phyloP scores from a whole-genome alignment of 2,888 invertebrate genomes.

The Pheosia gnoma region DNA sequence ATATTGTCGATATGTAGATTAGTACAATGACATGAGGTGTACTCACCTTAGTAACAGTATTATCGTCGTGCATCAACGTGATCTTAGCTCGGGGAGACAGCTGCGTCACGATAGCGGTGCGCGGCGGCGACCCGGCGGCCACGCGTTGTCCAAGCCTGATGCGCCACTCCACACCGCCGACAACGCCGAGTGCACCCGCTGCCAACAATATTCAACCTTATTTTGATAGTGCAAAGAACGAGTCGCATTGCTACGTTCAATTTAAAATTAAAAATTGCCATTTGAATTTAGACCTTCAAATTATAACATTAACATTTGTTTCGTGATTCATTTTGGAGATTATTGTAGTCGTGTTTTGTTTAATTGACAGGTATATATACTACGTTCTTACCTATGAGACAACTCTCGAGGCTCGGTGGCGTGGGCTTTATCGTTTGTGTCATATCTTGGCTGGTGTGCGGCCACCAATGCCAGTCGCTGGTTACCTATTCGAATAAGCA shows the following conservation, averaged over 20 bases:
- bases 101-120: conserved; percentile 70
- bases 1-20: too few relatives aligned
- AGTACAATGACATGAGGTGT: too few relatives aligned
- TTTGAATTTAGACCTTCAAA: too few relatives aligned
- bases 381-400: conserved; percentile 66
- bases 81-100: conserved; percentile 74
- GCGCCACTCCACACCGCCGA: conserved; percentile 78
- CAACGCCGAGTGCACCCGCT: conserved; percentile 77
- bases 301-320: too few relatives aligned
- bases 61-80: conserved; percentile 72
- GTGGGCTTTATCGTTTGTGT: conserved; percentile 69
- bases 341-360: too few relatives aligned
- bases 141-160: conserved; percentile 72
- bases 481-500: conserved; percentile 56
- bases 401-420: conserved; percentile 69
- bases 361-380: too few relatives aligned
- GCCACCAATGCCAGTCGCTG: conserved; percentile 80
- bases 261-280: too few relatives aligned
- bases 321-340: too few relatives aligned
- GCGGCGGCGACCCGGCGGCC: conserved; percentile 63
- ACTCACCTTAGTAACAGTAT: conserved; percentile 64
- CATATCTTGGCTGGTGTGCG: conserved; percentile 72
- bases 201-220: conserved; percentile 7
- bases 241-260: conserved; percentile 6
- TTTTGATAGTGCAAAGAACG: conserved; percentile 6